Conservation (phyloP, 2,888 invertebrate species). For the Conomelus anceps region DNA sequence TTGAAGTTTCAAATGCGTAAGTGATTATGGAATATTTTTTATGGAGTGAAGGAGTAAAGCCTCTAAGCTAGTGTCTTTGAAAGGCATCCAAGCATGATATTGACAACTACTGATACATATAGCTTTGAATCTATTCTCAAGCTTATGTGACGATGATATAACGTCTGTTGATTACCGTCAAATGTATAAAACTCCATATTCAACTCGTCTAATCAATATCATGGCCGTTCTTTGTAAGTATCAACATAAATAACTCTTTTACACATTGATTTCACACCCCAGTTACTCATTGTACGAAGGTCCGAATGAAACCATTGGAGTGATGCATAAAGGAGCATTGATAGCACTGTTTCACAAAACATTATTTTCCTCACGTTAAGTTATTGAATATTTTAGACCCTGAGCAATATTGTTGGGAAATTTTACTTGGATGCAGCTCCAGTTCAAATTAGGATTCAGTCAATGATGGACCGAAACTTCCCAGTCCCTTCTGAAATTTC, state of each 20-base stretch:
- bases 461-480: too few relatives aligned
- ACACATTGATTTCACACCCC: background rate
- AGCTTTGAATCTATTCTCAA: too few relatives aligned
- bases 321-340: background rate
- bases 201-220: background rate
- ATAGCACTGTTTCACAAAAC: background rate
- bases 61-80: background rate
- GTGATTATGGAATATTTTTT: too few relatives aligned
- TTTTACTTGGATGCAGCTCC: too few relatives aligned
- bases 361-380: background rate
- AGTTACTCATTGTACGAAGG: background rate
- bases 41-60: too few relatives aligned
- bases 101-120: background rate
- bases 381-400: background rate
- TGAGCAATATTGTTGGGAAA: background rate
- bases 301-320: background rate
- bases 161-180: background rate
- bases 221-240: background rate
- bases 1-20: too few relatives aligned
- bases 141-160: too few relatives aligned
- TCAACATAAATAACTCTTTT: background rate
- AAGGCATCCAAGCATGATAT: background rate
- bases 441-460: background rate
- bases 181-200: background rate
- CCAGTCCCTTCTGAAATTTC: background rate